Percentiles rank a stretch among this genome's conserved stretches.
These are phyloP conservation scores for Meta bourneti DNA, from an alignment of 2,888 invertebrate species.

Conservation along the genomic window DNA sequence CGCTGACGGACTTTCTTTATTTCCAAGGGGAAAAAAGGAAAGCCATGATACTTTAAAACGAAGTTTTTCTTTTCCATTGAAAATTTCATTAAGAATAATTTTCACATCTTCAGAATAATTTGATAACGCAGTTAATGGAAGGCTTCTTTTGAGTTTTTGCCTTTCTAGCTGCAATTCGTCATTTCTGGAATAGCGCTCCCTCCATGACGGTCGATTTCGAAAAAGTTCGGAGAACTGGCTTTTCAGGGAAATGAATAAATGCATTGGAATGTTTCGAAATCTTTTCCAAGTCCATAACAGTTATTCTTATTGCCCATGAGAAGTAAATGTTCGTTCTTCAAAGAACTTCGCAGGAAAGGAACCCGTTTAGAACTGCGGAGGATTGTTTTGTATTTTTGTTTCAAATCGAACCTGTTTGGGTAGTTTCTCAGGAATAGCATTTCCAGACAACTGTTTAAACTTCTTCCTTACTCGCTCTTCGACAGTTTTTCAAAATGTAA, in stretches of 20 bases:
- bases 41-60: constrained; percentile 15
- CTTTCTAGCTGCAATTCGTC: constrained; percentile 29
- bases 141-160: constrained; percentile 26
- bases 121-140: constrained; percentile 46
- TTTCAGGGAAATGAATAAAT: constrained; percentile 22
- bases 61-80: constrained; percentile 28
- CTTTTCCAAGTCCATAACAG: background rate
- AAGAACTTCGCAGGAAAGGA: background rate
- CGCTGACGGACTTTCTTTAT: background rate
- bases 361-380: background rate
- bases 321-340: background rate
- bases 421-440: background rate
- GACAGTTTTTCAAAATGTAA: too few species aligned
- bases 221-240: constrained; percentile 7
- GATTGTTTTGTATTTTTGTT: background rate
- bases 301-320: background rate
- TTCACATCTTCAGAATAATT: constrained; percentile 62
- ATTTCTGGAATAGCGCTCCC: constrained; percentile 28
- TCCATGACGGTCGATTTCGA: background rate
- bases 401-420: background rate
- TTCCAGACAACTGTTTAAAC: background rate
- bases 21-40: background rate
- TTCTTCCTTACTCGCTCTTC: background rate
- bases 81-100: constrained; percentile 69
- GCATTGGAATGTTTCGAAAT: background rate